These are phyloP conservation scores for Nerophis ophidion DNA, from an alignment of 2,113 vertebrate species.

Conservation along the genomic window DNA sequence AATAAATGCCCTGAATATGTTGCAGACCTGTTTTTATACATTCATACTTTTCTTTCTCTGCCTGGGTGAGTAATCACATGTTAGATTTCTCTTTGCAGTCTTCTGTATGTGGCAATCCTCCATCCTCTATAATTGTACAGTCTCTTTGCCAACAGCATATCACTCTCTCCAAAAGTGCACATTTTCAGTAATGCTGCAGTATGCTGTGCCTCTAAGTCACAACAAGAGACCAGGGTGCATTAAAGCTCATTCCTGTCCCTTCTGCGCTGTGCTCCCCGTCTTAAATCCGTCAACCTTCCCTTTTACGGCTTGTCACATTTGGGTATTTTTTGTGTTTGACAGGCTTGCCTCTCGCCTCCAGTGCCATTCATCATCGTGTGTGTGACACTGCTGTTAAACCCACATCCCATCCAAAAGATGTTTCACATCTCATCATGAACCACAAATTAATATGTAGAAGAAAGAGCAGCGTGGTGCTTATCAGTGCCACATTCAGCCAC, in stretches of 20 bases:
- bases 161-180: constrained; percentile 59
- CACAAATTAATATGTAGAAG: constrained; percentile 12
- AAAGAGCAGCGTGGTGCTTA: constrained; percentile 11
- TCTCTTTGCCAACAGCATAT: constrained; percentile 59
- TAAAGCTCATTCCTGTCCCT: constrained; percentile 6
- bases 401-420: constrained; percentile 38
- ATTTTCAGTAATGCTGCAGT: constrained; percentile 37
- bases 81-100: constrained; percentile 42
- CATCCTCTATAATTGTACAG: constrained; percentile 67
- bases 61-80: constrained; percentile 63
- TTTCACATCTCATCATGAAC: constrained; percentile 15
- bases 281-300: constrained; percentile 18
- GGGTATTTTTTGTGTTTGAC: constrained; percentile 19
- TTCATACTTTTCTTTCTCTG: constrained; percentile 34
- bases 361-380: constrained; percentile 11
- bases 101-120: constrained; percentile 53
- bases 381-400: constrained; percentile 24
- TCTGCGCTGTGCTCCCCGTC: constrained; percentile 10
- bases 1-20: constrained; percentile 18
- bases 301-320: constrained; percentile 9
- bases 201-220: background rate
- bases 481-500: constrained; percentile 31
- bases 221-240: constrained; percentile 2
- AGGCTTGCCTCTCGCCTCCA: constrained; percentile 15
- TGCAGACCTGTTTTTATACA: constrained; percentile 10